These are phyloP conservation scores for Trichopoda pennipes DNA, from an alignment of 2,888 invertebrate species.

Conservation along the genomic window DNA sequence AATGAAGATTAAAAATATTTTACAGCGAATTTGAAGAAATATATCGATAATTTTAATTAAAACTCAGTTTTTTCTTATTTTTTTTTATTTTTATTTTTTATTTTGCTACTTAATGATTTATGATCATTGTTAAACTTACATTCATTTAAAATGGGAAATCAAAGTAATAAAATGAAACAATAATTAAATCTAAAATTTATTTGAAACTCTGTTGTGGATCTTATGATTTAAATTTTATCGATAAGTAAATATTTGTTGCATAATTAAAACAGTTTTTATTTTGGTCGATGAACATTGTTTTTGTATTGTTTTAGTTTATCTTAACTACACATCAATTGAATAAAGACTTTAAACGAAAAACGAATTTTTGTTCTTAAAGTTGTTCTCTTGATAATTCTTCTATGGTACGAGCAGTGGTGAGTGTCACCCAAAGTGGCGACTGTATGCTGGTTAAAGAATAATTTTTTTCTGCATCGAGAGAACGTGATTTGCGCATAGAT, in stretches of 20 bases:
- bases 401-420: conserved; percentile 87
- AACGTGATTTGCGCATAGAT: conserved; percentile 75
- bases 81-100: conserved; percentile 8
- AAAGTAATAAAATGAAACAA: not conserved
- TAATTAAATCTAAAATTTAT: conserved; percentile 7
- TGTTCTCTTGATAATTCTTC: conserved; percentile 78
- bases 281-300: conserved; percentile 33
- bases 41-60: not conserved
- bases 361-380: conserved; percentile 19
- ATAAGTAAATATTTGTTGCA: not conserved
- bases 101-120: conserved; percentile 13
- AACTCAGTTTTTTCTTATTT: conserved; percentile 1
- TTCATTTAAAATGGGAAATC: not conserved
- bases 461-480: conserved; percentile 74
- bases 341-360: not conserved
- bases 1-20: too few species aligned
- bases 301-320: not conserved
- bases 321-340: conserved; percentile 41
- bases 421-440: conserved; percentile 90
- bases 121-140: conserved; percentile 3
- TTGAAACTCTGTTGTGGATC: conserved; percentile 38
- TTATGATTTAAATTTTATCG: not conserved
- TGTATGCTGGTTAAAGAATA: conserved; percentile 83
- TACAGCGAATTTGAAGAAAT: too few species aligned
- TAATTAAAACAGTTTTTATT: not conserved